Evolutionary conservation across 2,113 vertebrate species (phyloP).

Genomic region (Catagonus wagneri): DNA sequence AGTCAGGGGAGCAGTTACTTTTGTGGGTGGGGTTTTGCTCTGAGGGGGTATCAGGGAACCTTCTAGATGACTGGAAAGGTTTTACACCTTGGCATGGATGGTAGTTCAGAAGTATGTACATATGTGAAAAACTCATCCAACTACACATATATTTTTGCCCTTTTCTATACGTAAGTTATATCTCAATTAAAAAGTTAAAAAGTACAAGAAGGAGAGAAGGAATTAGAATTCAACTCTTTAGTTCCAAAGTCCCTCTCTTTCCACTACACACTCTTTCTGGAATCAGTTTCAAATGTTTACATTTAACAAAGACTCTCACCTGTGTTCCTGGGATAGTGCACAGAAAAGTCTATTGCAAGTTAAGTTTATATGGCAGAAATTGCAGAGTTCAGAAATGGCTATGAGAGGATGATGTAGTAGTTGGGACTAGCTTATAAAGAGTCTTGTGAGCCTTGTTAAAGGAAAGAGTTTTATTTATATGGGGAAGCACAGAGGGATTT

Average conservation of each 20-base stretch:
- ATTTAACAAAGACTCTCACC: not conserved
- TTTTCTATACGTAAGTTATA: not conserved
- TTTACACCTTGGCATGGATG: not conserved
- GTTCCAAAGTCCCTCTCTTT: not conserved
- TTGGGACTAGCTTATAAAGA: not conserved
- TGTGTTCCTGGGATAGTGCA: not conserved
- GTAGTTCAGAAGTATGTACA: not conserved
- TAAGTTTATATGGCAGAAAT: not conserved
- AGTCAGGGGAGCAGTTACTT: not conserved
- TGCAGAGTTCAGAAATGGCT: not conserved
- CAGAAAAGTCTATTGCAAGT: not conserved
- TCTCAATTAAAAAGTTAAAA: not conserved
- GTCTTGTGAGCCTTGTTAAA: not conserved
- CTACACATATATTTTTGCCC: not conserved
- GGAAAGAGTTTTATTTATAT: not conserved
- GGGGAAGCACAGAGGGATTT: not conserved
- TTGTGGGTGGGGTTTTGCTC: not conserved
- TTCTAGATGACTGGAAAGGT: not conserved
- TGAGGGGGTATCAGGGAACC: not conserved
- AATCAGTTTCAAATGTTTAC: conserved; percentile 19
- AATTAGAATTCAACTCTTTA: conserved; percentile 31
- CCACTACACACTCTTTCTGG: not conserved
- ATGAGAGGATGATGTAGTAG: not conserved
- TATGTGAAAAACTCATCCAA: not conserved
- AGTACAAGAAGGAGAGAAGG: not conserved